Conservation (phyloP, 2,888 invertebrate species). For the Cataglyphis cursor region DNA sequence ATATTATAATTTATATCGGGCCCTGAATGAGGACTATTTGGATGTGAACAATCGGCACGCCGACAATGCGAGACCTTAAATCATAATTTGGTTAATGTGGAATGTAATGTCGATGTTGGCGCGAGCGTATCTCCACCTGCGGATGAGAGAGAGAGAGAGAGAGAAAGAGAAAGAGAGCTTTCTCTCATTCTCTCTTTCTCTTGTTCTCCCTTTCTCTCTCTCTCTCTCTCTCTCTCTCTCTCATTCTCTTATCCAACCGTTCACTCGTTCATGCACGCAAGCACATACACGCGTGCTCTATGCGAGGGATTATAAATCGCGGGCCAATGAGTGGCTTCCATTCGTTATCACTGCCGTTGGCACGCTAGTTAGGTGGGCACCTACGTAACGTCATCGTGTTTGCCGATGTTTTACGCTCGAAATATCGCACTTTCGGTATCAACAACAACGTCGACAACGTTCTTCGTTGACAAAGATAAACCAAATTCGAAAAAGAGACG, state of each 20-base stretch:
- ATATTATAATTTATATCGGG: slow-evolving; percentile 84
- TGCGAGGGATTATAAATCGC: slow-evolving; percentile 84
- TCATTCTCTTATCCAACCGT: slow-evolving; percentile 23
- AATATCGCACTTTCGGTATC: slow-evolving; percentile 68
- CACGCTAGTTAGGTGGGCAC: slow-evolving; percentile 78
- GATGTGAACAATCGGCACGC: slow-evolving; percentile 84
- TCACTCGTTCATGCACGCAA: slow-evolving; percentile 45
- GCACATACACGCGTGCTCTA: slow-evolving; percentile 69
- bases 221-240: slow-evolving; percentile 20
- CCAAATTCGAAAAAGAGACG: slow-evolving; percentile 10
- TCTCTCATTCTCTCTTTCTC: slow-evolving; percentile 31
- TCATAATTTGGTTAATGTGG: slow-evolving; percentile 87
- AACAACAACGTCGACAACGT: slow-evolving; percentile 53
- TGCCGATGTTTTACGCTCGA: slow-evolving; percentile 68
- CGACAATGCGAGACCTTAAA: slow-evolving; percentile 85
- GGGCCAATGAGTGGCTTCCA: slow-evolving; percentile 84
- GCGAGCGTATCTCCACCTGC: slow-evolving; percentile 81
- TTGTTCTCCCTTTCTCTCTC: background rate
- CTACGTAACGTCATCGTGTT: slow-evolving; percentile 62
- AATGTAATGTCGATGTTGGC: slow-evolving; percentile 85
- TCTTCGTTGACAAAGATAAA: slow-evolving; percentile 74
- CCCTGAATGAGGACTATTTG: slow-evolving; percentile 83
- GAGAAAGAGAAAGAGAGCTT: slow-evolving; percentile 8
- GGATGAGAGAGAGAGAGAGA: slow-evolving; percentile 65
- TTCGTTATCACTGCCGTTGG: slow-evolving; percentile 84